phyloP scores from a whole-genome alignment of 2,888 invertebrate genomes.

The Lymantria monacha region DNA sequence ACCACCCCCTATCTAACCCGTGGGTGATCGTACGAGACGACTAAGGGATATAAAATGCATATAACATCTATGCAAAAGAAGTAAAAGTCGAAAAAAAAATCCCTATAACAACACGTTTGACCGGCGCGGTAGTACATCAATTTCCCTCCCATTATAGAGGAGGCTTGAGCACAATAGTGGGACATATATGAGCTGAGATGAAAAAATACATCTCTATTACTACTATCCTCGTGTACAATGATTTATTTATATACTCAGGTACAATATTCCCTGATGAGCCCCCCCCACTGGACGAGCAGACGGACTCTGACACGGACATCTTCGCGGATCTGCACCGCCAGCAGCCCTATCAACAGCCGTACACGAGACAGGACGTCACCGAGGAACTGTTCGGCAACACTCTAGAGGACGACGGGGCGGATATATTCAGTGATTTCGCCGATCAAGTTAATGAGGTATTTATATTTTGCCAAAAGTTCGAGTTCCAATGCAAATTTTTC shows the following conservation, averaged over 20 bases:
- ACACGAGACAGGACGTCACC: slow-evolving; percentile 12
- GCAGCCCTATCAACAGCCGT: slow-evolving; percentile 33
- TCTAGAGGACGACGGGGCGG: slow-evolving; percentile 13
- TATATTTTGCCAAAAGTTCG: background rate
- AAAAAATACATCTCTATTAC: too few species aligned
- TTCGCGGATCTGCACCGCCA: slow-evolving; percentile 57
- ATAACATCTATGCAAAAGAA: too few species aligned
- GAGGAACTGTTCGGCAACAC: slow-evolving; percentile 45
- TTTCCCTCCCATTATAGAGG: too few species aligned
- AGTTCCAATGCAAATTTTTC: background rate
- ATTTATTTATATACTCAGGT: slow-evolving; percentile 37
- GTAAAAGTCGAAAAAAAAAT: too few species aligned
- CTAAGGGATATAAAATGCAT: too few species aligned
- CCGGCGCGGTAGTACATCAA: too few species aligned
- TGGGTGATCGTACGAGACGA: too few species aligned
- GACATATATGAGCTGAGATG: too few species aligned
- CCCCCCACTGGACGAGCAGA: slow-evolving; percentile 68
- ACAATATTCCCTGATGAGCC: slow-evolving; percentile 81
- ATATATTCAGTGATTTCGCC: slow-evolving; percentile 34
- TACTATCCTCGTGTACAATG: too few species aligned
- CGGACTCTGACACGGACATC: slow-evolving; percentile 53
- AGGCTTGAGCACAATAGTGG: too few species aligned
- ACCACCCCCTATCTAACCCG: too few species aligned
- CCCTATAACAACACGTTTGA: too few species aligned
- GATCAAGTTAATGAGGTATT: slow-evolving; percentile 20